Evolutionary conservation across 2,888 invertebrate species (phyloP).

Genomic region (Platerodrilus igneus): DNA sequence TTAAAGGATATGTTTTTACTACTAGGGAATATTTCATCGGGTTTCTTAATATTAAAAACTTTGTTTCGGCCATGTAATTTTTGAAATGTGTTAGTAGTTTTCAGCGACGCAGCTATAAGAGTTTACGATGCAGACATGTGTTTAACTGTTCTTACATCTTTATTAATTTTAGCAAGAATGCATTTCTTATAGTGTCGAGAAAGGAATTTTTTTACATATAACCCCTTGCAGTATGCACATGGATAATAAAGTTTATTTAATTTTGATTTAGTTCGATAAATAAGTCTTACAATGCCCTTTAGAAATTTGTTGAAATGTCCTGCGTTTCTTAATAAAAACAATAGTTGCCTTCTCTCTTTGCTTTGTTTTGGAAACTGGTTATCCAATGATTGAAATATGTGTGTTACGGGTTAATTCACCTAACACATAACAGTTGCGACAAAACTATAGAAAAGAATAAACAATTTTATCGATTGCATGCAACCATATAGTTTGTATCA

Average conservation of each 20-base stretch:
- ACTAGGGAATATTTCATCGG: slow-evolving; percentile 9
- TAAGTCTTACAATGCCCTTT: neutral
- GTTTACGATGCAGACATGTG: too few species aligned
- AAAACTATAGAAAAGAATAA: too few species aligned
- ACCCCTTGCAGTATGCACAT: neutral
- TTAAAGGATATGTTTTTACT: slow-evolving; percentile 12
- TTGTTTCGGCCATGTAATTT: slow-evolving; percentile 6
- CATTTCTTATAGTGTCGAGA: neutral
- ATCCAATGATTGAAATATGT: too few species aligned
- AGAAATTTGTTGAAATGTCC: neutral
- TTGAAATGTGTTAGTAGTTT: neutral
- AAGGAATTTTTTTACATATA: neutral
- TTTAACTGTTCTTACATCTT: neutral
- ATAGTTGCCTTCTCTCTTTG: neutral
- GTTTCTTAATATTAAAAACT: slow-evolving; percentile 11
- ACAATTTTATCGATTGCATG: too few species aligned
- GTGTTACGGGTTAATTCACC: too few species aligned
- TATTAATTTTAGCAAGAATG: neutral
- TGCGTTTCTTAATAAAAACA: neutral
- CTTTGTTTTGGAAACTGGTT: neutral
- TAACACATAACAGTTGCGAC: too few species aligned
- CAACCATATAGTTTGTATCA: too few species aligned
- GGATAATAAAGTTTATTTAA: neutral
- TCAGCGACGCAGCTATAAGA: slow-evolving; percentile 6
- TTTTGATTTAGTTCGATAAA: neutral